These are phyloP conservation scores for Episyrphus balteatus DNA, from an alignment of 1,140 invertebrate species.

Conservation along the genomic window DNA sequence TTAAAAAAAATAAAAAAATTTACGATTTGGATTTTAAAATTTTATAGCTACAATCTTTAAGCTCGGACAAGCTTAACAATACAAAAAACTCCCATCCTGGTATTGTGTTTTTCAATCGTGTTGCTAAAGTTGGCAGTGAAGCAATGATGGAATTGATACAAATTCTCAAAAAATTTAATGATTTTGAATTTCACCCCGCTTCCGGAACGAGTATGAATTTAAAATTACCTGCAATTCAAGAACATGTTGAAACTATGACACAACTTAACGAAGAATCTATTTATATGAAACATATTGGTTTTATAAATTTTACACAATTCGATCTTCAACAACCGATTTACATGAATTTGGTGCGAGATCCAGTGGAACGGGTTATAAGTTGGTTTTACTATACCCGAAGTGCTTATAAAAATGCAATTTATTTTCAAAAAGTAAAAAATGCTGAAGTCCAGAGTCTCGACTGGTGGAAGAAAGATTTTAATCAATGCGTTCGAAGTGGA, in stretches of 20 bases:
- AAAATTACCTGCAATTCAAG: conserved; percentile 1
- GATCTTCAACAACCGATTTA: conserved; percentile 72
- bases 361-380: conserved; percentile 78
- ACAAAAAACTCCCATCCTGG: conserved; percentile 49
- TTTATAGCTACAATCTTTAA: conserved; percentile 18
- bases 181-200: conserved; percentile 17
- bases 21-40: too few relatives aligned
- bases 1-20: too few relatives aligned
- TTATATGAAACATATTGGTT: conserved; percentile 32
- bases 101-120: conserved; percentile 66
- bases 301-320: conserved; percentile 53
- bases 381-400: conserved; percentile 73
- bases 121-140: conserved; percentile 82
- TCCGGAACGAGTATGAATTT: conserved; percentile 10
- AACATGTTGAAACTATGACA: conserved; percentile 12
- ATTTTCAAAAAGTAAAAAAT: conserved; percentile 60
- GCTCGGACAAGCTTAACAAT: conserved; percentile 54
- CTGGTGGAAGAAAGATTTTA: conserved; percentile 81
- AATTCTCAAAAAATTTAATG: conserved; percentile 35
- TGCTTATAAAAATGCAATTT: conserved; percentile 45
- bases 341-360: conserved; percentile 78
- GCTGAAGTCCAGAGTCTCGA: conserved; percentile 62
- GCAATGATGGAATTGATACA: conserved; percentile 76
- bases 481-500: conserved; percentile 65
- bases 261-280: conserved; percentile 16